Percentiles rank a stretch among this genome's conserved stretches.
Conservation (phyloP, 1,140 invertebrate genomes). For the Euura saliciscinereae region DNA sequence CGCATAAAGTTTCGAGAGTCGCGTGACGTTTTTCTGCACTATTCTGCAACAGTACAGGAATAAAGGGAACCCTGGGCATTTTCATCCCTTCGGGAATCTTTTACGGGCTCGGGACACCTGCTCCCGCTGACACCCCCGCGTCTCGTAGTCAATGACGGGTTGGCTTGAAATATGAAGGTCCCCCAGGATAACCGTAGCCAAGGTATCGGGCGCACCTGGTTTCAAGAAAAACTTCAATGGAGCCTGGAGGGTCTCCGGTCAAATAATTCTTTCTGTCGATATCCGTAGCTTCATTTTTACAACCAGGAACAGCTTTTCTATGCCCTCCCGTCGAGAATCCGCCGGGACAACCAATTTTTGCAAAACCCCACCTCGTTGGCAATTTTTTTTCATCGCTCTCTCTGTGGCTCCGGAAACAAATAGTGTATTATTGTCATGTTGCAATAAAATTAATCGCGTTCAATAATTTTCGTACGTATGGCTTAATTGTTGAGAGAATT, state of each 20-base stretch:
- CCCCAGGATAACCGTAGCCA: slow-evolving; percentile 21
- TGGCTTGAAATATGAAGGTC: slow-evolving; percentile 49
- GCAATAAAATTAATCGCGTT: too few relatives aligned
- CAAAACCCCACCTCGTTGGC: too few relatives aligned
- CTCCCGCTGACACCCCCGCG: slow-evolving; percentile 30
- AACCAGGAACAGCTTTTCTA: too few relatives aligned
- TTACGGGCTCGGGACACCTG: slow-evolving; percentile 39
- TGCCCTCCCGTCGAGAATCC: too few relatives aligned
- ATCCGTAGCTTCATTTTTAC: neutral
- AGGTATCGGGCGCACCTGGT: slow-evolving; percentile 43
- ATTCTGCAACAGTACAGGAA: slow-evolving; percentile 28
- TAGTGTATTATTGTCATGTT: too few relatives aligned
- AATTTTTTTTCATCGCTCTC: too few relatives aligned
- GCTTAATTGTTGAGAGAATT: too few relatives aligned
- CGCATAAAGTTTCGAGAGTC: too few relatives aligned
- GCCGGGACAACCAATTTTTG: too few relatives aligned
- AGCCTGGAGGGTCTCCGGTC: neutral
- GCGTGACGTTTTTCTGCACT: too few relatives aligned
- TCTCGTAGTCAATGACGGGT: slow-evolving; percentile 42
- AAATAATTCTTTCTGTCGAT: neutral
- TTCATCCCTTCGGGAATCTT: neutral
- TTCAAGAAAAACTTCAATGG: slow-evolving; percentile 19
- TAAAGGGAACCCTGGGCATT: slow-evolving; percentile 9
- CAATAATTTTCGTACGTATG: too few relatives aligned
- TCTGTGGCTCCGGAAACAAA: too few relatives aligned